Evolutionary conservation across 1,140 invertebrate species (phyloP), one percentile per base, ranked within the genome.

Genomic region (Drosophila navojoa): DNA sequence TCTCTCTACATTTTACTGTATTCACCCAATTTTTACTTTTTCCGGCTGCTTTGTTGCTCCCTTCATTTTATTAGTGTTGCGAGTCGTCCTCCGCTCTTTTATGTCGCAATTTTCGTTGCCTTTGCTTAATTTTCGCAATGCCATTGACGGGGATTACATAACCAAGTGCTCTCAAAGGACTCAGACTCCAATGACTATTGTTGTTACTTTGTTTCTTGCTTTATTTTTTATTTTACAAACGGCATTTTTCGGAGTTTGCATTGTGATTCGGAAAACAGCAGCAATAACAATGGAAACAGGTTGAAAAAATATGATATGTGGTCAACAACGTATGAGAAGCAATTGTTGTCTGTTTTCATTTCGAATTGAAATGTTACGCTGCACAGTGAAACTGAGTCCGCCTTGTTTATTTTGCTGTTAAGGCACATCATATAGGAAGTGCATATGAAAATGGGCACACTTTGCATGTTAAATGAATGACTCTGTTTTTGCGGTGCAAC

Each of bases 111-210:
- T 60, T 68, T 63, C 44, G 42, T 63, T 49, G 42, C 58, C 50
- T 61, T 71, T 63, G 59, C 42, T 68, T 68, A 68, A 61, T 73
- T 68, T 73, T 70, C 53, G 59, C 59, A 63, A 63, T 70, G 71
- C 58, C 67, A 70, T 72, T 60, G 63, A 67, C 49, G 50, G 38
- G 47, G 52, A 61, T 70, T 70, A 74, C 44, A 74, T 62, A 70
- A 44, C 57, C 58, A 62, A 62, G 58, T 58, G 50, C 66, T 69
- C 66, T 62, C 53, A 15, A 55, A 68, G 50, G 66, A 42, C 55
- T 54, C 19, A 45, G 54, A 35, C 44, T 16, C 19, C 22, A 38
- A 50, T 35, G 25, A 22, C n/a, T 35, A 16, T 68, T 61, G 42
- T 54, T 57, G 13, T 25, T 32, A 25, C 29, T 38, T 3, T 32